A percentile compares a stretch with the other conserved stretches of the same genome.
phyloP scores from a whole-genome alignment of 2,113 vertebrate genomes.

The Salvator merianae region DNA sequence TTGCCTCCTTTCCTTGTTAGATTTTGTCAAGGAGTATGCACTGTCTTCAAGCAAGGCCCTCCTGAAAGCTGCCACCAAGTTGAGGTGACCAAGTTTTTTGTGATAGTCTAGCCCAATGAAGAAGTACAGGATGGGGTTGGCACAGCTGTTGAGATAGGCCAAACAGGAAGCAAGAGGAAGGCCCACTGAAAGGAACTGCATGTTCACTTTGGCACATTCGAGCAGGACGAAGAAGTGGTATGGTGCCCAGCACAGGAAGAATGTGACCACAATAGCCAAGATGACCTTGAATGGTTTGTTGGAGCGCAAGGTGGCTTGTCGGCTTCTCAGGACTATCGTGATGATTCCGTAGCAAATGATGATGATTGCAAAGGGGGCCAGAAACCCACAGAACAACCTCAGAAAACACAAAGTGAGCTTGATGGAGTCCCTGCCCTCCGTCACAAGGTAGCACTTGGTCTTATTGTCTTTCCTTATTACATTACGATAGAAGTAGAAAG shows the following conservation, averaged over 20 bases:
- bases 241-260: slow-evolving; percentile 42
- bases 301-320: not conserved
- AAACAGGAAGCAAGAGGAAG: slow-evolving; percentile 61
- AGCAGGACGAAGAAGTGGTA: slow-evolving; percentile 31
- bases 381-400: slow-evolving; percentile 50
- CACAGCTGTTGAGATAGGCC: slow-evolving; percentile 80
- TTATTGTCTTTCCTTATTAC: not conserved
- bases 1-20: not conserved
- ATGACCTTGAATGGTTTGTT: slow-evolving; percentile 43
- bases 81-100: slow-evolving; percentile 53
- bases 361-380: slow-evolving; percentile 39
- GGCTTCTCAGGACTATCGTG: not conserved
- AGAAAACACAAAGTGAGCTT: slow-evolving; percentile 66
- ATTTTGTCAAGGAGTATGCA: not conserved
- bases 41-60: slow-evolving; percentile 66
- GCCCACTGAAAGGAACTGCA: slow-evolving; percentile 59
- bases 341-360: slow-evolving; percentile 26
- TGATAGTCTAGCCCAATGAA: slow-evolving; percentile 66
- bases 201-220: slow-evolving; percentile 49
- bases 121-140: slow-evolving; percentile 81
- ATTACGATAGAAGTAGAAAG: slow-evolving; percentile 25
- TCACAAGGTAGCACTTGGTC: slow-evolving; percentile 15
- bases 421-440: not conserved
- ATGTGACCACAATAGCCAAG: slow-evolving; percentile 4
- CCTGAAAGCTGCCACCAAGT: slow-evolving; percentile 55